Conservation (phyloP, 2,888 invertebrate genomes). For the Rotaria macrura region DNA sequence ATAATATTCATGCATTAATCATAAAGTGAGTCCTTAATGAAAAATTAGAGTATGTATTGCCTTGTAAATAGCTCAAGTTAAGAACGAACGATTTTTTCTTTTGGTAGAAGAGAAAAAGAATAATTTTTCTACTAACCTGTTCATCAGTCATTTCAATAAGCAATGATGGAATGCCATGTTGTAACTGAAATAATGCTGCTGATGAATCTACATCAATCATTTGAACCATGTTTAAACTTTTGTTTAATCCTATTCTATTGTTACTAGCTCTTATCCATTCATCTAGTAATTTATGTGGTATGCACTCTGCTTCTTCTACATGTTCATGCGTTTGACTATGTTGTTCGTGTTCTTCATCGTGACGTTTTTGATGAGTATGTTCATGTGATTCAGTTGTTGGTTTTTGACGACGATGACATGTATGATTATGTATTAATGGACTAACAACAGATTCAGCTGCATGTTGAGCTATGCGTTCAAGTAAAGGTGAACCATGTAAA, state of each 20-base stretch:
- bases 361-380: neutral
- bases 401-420: neutral
- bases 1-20: neutral
- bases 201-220: neutral
- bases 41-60: neutral
- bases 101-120: neutral
- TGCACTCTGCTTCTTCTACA: neutral
- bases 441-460: neutral
- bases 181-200: neutral
- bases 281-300: neutral
- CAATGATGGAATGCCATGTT: slow-evolving; percentile 7
- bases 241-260: neutral
- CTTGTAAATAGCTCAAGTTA: neutral
- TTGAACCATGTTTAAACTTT: neutral
- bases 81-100: neutral
- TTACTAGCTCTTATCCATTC: slow-evolving; percentile 1
- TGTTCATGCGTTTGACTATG: neutral
- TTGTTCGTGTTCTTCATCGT: neutral
- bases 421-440: slow-evolving; percentile 8
- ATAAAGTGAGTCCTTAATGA: neutral
- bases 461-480: neutral
- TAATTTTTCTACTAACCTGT: too few relatives aligned
- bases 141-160: slow-evolving; percentile 14
- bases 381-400: neutral
- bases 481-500: slow-evolving; percentile 7